Conservation (phyloP, 2,113 vertebrate genomes). For the Halichoerus grypus region DNA sequence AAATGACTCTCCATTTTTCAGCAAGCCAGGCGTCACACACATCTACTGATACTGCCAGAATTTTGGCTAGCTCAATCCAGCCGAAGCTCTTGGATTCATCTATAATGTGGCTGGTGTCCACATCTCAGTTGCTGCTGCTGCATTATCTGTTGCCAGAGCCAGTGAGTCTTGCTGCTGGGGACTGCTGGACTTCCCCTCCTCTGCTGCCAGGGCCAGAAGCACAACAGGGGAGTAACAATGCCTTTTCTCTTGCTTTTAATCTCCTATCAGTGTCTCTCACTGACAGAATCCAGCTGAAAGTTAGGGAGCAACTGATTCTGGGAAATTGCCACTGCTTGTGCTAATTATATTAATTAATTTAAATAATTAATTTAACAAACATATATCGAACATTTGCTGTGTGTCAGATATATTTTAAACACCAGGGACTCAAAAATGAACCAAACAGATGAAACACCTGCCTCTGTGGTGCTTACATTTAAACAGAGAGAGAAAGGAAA, state of each 20-base stretch:
- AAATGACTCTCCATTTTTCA: not conserved
- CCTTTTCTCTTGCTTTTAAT: not conserved
- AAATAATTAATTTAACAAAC: not conserved
- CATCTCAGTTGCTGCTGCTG: not conserved
- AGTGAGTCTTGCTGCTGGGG: not conserved
- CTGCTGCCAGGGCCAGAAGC: not conserved
- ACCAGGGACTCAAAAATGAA: not conserved
- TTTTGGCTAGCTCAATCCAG: not conserved
- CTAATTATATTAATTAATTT: not conserved
- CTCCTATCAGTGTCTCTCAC: not conserved
- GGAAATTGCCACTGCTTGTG: not conserved
- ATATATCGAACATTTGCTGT: not conserved
- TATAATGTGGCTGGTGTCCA: not conserved
- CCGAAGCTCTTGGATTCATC: not conserved
- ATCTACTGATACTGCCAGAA: too few relatives aligned
- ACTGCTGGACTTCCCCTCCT: not conserved
- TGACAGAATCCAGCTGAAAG: not conserved
- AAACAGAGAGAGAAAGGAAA: slow-evolving; percentile 6
- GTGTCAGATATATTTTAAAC: not conserved
- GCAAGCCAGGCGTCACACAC: not conserved
- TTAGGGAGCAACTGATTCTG: not conserved
- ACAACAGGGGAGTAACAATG: not conserved
- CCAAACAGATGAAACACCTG: not conserved
- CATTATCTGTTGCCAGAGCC: not conserved
- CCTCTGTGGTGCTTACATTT: not conserved